These are phyloP conservation scores for Eueremaeus valkanovi DNA, from an alignment of 2,888 invertebrate genomes.

Conservation along the genomic window DNA sequence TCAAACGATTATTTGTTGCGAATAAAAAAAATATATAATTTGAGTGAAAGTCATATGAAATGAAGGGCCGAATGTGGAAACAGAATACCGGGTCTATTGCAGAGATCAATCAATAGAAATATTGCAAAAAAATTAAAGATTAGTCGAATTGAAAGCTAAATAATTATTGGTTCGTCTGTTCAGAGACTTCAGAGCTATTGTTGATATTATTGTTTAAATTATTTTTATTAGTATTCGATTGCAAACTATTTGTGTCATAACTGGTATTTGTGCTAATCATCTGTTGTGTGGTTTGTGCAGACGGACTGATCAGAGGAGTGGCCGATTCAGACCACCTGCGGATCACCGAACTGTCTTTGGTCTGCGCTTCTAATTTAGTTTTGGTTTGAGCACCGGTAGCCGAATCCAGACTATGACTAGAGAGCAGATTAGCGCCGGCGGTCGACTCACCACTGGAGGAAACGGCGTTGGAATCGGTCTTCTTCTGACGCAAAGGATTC, in stretches of 20 bases:
- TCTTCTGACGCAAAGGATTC: slow-evolving; percentile 32
- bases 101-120: no score
- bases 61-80: no score
- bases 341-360: slow-evolving; percentile 43
- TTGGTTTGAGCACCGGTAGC: slow-evolving; percentile 42
- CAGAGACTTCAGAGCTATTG: not conserved
- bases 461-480: slow-evolving; percentile 8
- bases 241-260: no score
- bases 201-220: not conserved
- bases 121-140: not conserved
- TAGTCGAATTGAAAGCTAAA: not conserved
- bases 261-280: no score
- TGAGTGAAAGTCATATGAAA: no score
- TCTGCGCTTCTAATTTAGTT: slow-evolving; percentile 40
- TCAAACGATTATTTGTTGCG: no score
- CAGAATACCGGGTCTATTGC: no score
- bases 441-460: not conserved
- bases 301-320: slow-evolving; percentile 39
- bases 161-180: not conserved
- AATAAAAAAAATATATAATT: no score
- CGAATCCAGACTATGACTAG: slow-evolving; percentile 47
- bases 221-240: slow-evolving; percentile 16
- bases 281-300: not conserved
- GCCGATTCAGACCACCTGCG: slow-evolving; percentile 47
- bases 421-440: slow-evolving; percentile 29